These are phyloP conservation scores for Danio albolineatus DNA, from an alignment of 2,797 vertebrate genomes.

Conservation along the genomic window DNA sequence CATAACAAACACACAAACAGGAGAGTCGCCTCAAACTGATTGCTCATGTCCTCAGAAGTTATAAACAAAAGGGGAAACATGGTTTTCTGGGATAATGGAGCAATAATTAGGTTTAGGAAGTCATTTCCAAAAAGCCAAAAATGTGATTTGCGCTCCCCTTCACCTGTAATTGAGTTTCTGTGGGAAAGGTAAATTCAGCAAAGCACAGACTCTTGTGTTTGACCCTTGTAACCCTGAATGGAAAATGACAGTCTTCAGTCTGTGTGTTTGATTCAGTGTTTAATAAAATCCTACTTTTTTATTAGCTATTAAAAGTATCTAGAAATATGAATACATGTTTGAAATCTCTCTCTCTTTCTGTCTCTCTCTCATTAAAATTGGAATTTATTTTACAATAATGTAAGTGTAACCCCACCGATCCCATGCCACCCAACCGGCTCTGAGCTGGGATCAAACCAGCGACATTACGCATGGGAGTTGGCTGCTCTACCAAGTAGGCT, in stretches of 20 bases:
- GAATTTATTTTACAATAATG: too few relatives aligned
- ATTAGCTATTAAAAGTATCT: too few relatives aligned
- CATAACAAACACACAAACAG: conserved; percentile 8
- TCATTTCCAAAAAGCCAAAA: conserved; percentile 26
- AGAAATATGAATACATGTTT: too few relatives aligned
- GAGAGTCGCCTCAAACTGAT: conserved; percentile 44
- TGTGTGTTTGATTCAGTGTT: background rate
- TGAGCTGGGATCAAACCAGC: too few relatives aligned
- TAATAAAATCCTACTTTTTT: background rate
- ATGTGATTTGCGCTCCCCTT: conserved; percentile 20
- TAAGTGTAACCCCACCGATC: too few relatives aligned
- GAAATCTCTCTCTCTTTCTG: too few relatives aligned
- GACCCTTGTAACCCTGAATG: conserved; percentile 38
- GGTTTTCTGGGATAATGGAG: conserved; percentile 46
- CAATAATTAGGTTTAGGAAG: conserved; percentile 5
- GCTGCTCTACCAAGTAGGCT: too few relatives aligned
- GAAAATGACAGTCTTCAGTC: conserved; percentile 50
- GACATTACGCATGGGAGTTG: too few relatives aligned
- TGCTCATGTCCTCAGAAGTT: conserved; percentile 51
- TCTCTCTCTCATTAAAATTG: too few relatives aligned
- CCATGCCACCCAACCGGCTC: too few relatives aligned
- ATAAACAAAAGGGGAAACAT: conserved; percentile 48
- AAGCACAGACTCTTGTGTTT: conserved; percentile 48
- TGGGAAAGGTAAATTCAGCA: conserved; percentile 55
- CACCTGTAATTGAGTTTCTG: conserved; percentile 24